phyloP scores from a whole-genome alignment of 2,113 vertebrate genomes.

The Erinaceus europaeus region DNA sequence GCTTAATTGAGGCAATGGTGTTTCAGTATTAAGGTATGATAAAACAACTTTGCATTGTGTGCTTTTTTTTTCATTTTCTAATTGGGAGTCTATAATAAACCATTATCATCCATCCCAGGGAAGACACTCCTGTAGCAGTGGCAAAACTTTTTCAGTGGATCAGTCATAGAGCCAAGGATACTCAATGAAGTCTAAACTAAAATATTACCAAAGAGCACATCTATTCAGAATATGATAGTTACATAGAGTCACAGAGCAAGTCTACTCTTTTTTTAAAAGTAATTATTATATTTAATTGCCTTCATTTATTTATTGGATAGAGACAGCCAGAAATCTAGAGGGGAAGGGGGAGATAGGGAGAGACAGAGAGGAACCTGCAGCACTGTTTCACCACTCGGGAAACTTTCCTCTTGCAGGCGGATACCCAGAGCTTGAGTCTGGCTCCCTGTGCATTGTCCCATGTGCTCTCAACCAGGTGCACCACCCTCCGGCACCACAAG shows the following conservation, averaged over 20 bases:
- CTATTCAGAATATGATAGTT: neutral
- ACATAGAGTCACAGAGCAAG: neutral
- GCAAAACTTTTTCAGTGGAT: neutral
- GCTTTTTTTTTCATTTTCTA: neutral
- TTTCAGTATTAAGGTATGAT: neutral
- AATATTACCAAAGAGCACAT: neutral
- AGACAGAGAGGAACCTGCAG: too few species aligned
- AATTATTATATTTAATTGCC: too few species aligned
- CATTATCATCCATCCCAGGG: neutral
- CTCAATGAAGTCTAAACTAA: neutral
- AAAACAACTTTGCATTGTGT: neutral
- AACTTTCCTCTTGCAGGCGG: too few species aligned
- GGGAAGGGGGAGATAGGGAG: too few species aligned
- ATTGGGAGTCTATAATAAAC: neutral
- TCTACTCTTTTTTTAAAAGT: too few species aligned
- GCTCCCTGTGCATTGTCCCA: too few species aligned
- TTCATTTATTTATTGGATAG: too few species aligned
- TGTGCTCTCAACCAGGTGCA: too few species aligned
- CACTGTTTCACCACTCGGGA: too few species aligned
- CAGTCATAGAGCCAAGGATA: neutral
- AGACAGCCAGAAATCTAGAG: too few species aligned
- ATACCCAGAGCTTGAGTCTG: too few species aligned
- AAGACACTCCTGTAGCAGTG: neutral
- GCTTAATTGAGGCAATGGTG: neutral
- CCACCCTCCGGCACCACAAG: too few species aligned